These are phyloP conservation scores for Cotesia vestalis DNA, from an alignment of 1,140 invertebrate species.

Conservation along the genomic window DNA sequence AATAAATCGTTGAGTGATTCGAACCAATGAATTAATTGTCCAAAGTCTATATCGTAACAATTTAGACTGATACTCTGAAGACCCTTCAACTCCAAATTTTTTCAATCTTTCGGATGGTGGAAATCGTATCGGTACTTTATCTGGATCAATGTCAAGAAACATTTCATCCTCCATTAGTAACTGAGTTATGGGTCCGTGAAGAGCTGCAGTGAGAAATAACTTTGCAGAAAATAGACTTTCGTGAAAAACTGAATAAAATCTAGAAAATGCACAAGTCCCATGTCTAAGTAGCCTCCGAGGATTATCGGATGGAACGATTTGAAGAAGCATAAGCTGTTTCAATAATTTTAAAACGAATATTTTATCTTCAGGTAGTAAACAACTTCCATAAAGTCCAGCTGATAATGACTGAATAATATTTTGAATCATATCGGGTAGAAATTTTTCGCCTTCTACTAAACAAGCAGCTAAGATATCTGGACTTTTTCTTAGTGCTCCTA, in stretches of 20 bases:
- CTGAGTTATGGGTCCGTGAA: conserved; percentile 91
- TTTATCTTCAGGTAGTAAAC: conserved; percentile 83
- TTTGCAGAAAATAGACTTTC: conserved; percentile 92
- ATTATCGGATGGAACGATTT: conserved; percentile 83
- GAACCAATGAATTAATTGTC: conserved; percentile 83
- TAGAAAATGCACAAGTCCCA: conserved; percentile 87
- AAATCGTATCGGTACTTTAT: conserved; percentile 82
- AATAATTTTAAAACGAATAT: conserved; percentile 80
- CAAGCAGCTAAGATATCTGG: conserved; percentile 84
- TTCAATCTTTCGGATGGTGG: conserved; percentile 74
- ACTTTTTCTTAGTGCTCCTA: conserved; percentile 79
- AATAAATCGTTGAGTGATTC: conserved; percentile 85
- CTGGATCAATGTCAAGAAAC: conserved; percentile 91
- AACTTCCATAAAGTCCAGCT: conserved; percentile 85
- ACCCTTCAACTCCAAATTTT: conserved; percentile 82
- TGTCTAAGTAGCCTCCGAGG: conserved; percentile 85
- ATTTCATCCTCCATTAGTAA: conserved; percentile 93
- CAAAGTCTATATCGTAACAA: conserved; percentile 79
- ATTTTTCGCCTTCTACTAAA: conserved; percentile 80
- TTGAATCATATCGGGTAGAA: conserved; percentile 72
- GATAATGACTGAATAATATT: conserved; percentile 77
- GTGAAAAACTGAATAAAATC: conserved; percentile 88
- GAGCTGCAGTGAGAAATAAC: conserved; percentile 90
- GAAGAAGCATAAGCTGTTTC: conserved; percentile 83
- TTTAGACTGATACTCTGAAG: conserved; percentile 75